Conservation (phyloP, 2,113 vertebrate genomes). For the Benitochromis conjunctus region DNA sequence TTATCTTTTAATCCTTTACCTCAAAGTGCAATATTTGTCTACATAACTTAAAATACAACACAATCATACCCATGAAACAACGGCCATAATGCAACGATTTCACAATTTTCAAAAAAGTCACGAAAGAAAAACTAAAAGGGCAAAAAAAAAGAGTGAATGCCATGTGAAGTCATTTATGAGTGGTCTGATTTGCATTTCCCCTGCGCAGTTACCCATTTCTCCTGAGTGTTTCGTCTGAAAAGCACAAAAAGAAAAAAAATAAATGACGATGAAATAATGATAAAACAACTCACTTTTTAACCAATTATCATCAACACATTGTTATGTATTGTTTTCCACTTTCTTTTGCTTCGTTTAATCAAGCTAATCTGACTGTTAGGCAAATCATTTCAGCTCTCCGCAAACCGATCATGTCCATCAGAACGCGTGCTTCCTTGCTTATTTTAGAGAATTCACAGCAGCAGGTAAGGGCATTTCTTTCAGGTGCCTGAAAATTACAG, state of each 20-base stretch:
- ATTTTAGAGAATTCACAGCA: background rate
- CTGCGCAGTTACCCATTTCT: background rate
- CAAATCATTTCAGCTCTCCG: background rate
- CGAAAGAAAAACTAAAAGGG: background rate
- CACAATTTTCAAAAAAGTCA: background rate
- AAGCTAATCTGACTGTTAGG: background rate
- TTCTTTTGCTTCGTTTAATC: background rate
- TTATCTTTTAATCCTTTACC: background rate
- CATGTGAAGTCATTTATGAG: background rate
- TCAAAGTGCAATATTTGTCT: no score
- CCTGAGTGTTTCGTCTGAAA: background rate
- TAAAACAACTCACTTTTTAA: background rate
- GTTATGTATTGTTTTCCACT: background rate
- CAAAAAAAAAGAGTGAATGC: background rate
- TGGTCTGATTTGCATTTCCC: background rate
- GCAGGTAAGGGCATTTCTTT: background rate
- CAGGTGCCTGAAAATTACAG: background rate
- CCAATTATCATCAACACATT: background rate
- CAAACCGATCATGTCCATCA: background rate
- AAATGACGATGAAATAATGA: background rate
- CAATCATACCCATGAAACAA: background rate
- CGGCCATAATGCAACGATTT: background rate
- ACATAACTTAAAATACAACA: background rate
- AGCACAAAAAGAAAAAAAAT: background rate
- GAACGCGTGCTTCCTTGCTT: background rate